Percentiles rank a stretch among this genome's conserved stretches.
Evolutionary conservation across 2,888 invertebrate species (phyloP).

Genomic region (Caenorhabditis angaria): DNA sequence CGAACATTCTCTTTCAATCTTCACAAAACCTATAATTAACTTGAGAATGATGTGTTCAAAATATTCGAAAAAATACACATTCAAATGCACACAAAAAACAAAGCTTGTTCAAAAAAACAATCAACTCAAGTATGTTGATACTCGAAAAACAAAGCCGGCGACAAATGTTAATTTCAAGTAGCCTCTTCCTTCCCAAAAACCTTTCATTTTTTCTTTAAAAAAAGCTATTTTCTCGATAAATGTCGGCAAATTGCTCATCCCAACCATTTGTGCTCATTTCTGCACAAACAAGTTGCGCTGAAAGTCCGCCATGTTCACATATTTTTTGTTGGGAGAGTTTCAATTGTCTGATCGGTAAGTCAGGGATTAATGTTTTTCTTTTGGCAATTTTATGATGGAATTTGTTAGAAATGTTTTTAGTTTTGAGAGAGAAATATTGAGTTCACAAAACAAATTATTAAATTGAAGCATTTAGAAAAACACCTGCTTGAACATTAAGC

Average conservation of each 20-base stretch:
- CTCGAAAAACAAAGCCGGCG: background rate
- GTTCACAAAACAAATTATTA: no score
- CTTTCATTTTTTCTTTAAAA: background rate
- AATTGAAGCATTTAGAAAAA: no score
- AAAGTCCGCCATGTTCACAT: conserved; percentile 52
- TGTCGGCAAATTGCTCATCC: conserved; percentile 20
- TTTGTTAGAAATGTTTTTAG: background rate
- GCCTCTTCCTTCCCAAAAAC: background rate
- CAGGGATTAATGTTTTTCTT: background rate
- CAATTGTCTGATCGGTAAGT: conserved; percentile 50
- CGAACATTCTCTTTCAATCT: no score
- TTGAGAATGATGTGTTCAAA: no score
- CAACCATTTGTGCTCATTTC: conserved; percentile 49
- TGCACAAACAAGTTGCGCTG: conserved; percentile 44
- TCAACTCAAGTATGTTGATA: background rate
- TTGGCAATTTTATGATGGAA: background rate
- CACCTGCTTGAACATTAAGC: no score
- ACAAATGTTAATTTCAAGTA: conserved; percentile 3
- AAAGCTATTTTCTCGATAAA: conserved; percentile 3
- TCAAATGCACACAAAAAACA: background rate
- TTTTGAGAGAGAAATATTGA: no score
- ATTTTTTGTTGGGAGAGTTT: conserved; percentile 49
- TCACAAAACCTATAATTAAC: no score
- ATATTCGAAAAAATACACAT: background rate
- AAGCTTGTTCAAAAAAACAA: no score